Evolutionary conservation across 2,888 invertebrate species (phyloP).

Genomic region (Andricus curvator): DNA sequence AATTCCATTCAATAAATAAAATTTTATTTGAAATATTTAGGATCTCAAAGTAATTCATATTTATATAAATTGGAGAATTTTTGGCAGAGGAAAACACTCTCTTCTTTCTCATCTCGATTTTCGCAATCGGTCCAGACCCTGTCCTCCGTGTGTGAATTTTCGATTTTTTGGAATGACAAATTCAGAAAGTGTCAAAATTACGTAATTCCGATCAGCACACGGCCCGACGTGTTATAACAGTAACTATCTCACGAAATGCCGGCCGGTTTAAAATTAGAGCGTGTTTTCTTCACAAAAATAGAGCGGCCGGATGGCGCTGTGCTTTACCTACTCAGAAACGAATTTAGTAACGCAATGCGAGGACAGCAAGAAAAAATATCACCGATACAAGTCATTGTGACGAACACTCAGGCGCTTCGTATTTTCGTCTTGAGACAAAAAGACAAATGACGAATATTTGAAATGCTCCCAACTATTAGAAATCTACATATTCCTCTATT

Average conservation of each 20-base stretch:
- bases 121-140: background rate
- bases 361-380: slow-evolving; percentile 44
- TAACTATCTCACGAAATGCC: slow-evolving; percentile 57
- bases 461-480: background rate
- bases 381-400: slow-evolving; percentile 27
- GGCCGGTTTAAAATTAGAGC: slow-evolving; percentile 75
- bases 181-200: slow-evolving; percentile 18
- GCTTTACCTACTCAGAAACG: slow-evolving; percentile 65
- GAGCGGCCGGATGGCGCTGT: slow-evolving; percentile 69
- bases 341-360: slow-evolving; percentile 66
- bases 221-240: slow-evolving; percentile 26
- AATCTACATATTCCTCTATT: slow-evolving; percentile 1
- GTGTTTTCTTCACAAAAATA: slow-evolving; percentile 75
- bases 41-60: background rate
- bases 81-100: background rate
- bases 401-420: background rate
- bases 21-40: too few species aligned
- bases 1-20: too few species aligned
- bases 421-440: slow-evolving; percentile 18
- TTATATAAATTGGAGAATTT: background rate
- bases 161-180: background rate
- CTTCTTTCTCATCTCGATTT: background rate
- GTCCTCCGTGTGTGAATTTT: background rate
- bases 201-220: slow-evolving; percentile 24
- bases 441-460: background rate